These are phyloP conservation scores for Pseudoatta argentina DNA, from an alignment of 1,140 invertebrate species.

Conservation along the genomic window DNA sequence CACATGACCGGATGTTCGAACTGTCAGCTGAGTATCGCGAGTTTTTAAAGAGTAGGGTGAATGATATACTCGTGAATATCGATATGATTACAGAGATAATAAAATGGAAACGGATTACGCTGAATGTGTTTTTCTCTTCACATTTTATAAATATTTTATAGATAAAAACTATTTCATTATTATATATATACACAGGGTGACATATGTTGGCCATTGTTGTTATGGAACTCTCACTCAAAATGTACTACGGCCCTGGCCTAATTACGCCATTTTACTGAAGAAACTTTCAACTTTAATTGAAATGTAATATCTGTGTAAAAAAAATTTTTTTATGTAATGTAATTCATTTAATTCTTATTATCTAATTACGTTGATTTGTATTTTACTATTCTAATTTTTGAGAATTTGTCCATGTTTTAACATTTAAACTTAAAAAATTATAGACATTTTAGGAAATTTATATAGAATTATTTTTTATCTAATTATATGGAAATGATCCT, in stretches of 20 bases:
- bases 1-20: conserved; percentile 42
- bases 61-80: neutral
- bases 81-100: neutral
- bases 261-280: neutral
- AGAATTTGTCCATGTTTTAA: neutral
- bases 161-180: neutral
- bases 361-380: neutral
- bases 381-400: neutral
- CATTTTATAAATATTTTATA: neutral
- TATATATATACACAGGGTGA: neutral
- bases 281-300: neutral
- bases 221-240: neutral
- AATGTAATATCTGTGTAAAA: neutral
- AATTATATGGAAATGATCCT: neutral
- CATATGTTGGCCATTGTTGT: too few relatives aligned
- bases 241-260: neutral
- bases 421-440: neutral
- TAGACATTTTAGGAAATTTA: neutral
- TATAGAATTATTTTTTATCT: neutral
- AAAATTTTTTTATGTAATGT: too few relatives aligned
- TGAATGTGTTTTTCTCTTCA: neutral
- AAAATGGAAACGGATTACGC: neutral
- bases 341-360: too few relatives aligned
- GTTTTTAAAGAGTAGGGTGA: neutral
- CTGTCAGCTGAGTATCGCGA: conserved; percentile 24